phyloP scores from a whole-genome alignment of 2,113 vertebrate species.

The Gasterosteus nipponicus region DNA sequence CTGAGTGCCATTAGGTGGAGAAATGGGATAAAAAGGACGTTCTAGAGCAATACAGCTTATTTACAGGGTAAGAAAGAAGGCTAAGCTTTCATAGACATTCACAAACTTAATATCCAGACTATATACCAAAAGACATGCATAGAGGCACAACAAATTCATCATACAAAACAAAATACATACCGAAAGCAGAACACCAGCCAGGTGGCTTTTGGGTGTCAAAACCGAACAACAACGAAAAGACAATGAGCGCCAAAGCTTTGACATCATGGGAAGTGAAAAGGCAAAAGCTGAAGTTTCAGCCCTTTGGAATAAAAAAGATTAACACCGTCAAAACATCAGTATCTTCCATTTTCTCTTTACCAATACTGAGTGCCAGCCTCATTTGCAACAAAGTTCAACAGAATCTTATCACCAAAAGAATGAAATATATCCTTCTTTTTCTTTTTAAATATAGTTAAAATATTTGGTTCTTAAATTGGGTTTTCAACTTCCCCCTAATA shows the following conservation, averaged over 20 bases:
- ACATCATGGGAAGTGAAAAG: constrained; percentile 73
- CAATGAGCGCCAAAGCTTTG: constrained; percentile 64
- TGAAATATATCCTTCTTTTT: background rate
- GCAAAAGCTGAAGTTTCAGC: constrained; percentile 73
- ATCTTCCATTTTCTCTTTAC: constrained; percentile 34
- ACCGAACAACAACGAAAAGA: constrained; percentile 49
- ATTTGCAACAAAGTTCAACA: constrained; percentile 35
- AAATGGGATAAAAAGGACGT: constrained; percentile 30
- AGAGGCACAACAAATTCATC: constrained; percentile 73
- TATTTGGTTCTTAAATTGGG: constrained; percentile 62
- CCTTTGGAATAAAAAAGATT: constrained; percentile 67
- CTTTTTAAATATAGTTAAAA: constrained; percentile 19
- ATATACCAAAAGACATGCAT: constrained; percentile 74
- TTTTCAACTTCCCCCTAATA: constrained; percentile 12
- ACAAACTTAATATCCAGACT: constrained; percentile 69
- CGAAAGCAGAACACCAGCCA: constrained; percentile 65
- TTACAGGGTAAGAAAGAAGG: constrained; percentile 67
- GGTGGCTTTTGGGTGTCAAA: constrained; percentile 52
- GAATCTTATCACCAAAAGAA: constrained; percentile 16
- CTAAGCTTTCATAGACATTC: constrained; percentile 69
- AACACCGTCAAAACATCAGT: constrained; percentile 58
- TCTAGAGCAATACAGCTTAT: constrained; percentile 51
- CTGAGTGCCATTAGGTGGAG: constrained; percentile 19
- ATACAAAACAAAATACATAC: constrained; percentile 49
- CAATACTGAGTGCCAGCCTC: constrained; percentile 57